A percentile compares a stretch with the other conserved stretches of the same genome.
Conservation (phyloP, 2,113 vertebrate species). For the Brachypteracias leptosomus region DNA sequence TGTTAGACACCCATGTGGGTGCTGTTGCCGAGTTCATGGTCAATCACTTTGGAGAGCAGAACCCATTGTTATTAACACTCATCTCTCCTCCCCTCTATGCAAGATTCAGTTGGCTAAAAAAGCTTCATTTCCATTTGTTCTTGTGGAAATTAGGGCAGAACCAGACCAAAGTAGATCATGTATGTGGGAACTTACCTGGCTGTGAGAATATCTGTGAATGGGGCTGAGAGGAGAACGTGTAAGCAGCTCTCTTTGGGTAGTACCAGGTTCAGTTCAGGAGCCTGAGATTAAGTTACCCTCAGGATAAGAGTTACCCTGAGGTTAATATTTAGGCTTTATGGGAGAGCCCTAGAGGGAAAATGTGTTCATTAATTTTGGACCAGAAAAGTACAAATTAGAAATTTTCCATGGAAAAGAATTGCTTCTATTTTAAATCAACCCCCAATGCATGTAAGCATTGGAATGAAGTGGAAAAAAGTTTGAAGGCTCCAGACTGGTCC, state of each 20-base stretch:
- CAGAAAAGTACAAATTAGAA: background rate
- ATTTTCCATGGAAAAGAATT: background rate
- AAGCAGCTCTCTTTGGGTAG: background rate
- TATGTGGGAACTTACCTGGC: background rate
- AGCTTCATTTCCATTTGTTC: background rate
- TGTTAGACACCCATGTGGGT: background rate
- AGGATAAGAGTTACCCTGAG: background rate
- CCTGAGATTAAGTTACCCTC: background rate
- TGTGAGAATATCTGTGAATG: background rate
- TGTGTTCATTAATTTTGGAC: background rate
- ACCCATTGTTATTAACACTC: background rate
- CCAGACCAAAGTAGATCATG: background rate
- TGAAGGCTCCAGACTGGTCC: background rate
- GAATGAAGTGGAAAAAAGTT: background rate
- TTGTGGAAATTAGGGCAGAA: background rate
- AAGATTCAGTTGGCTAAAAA: background rate
- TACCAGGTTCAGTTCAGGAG: background rate
- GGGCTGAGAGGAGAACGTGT: background rate
- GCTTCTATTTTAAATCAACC: background rate
- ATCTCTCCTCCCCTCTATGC: background rate
- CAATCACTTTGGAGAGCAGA: background rate
- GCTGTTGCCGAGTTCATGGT: background rate
- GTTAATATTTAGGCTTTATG: background rate
- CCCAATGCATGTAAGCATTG: background rate
- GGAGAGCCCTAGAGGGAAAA: background rate